Evolutionary conservation across 2,113 vertebrate species (phyloP).

Genomic region (Cebus imitator): DNA sequence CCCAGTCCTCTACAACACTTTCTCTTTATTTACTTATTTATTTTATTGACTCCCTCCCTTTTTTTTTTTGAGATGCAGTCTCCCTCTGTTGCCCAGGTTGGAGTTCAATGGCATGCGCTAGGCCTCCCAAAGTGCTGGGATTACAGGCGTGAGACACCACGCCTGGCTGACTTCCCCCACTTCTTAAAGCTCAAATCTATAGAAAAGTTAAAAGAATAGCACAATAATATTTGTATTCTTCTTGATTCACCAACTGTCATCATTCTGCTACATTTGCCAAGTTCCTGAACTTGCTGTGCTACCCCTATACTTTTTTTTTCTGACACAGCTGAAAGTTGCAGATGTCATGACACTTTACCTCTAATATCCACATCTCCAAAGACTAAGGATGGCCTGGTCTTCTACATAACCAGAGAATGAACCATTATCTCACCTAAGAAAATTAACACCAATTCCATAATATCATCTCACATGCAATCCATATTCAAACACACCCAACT

Average conservation of each 20-base stretch:
- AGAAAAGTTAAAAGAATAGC: background rate
- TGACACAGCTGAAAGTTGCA: background rate
- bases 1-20: background rate
- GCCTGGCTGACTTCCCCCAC: too few species aligned
- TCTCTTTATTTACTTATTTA: background rate
- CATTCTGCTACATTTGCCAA: background rate
- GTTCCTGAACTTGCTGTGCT: background rate
- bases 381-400: background rate
- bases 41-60: background rate
- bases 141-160: too few species aligned
- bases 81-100: too few species aligned
- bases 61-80: too few species aligned
- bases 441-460: background rate
- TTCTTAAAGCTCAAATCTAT: background rate
- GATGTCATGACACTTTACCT: background rate
- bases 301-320: background rate
- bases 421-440: background rate
- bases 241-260: background rate
- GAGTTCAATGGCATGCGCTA: too few species aligned
- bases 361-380: background rate
- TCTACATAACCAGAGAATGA: background rate
- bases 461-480: background rate
- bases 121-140: too few species aligned
- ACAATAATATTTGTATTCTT: background rate
- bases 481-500: background rate